Percentiles rank a stretch among this genome's conserved stretches.
Evolutionary conservation across 2,888 invertebrate species (phyloP).

Genomic region (Agonopterix arenella): DNA sequence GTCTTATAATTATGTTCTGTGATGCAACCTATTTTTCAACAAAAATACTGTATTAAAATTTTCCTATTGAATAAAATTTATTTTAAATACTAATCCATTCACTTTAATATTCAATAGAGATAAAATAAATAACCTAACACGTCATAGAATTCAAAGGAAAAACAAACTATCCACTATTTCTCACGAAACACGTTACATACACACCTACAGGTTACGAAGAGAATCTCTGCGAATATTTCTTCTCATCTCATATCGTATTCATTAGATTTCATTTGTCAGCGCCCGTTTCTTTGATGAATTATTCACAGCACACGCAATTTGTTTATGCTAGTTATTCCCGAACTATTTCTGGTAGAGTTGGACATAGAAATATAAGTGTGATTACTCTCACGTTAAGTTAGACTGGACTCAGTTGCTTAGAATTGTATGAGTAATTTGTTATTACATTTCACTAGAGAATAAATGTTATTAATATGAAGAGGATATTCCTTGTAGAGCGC

Average conservation of each 20-base stretch:
- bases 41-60: no score
- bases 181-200: constrained; percentile 7
- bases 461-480: no score
- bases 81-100: no score
- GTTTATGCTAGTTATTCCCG: constrained; percentile 51
- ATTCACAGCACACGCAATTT: constrained; percentile 62
- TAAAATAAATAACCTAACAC: no score
- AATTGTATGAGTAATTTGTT: no score
- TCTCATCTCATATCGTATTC: constrained; percentile 65
- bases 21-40: no score
- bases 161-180: constrained; percentile 11
- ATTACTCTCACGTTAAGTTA: constrained; percentile 30
- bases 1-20: no score
- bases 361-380: constrained; percentile 34
- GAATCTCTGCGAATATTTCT: constrained; percentile 40
- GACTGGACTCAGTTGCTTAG: constrained; percentile 5
- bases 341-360: constrained; percentile 38
- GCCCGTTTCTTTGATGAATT: constrained; percentile 65
- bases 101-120: no score
- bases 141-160: background rate
- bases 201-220: constrained; percentile 5
- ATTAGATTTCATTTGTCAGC: constrained; percentile 72
- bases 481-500: no score
- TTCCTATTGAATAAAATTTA: no score
- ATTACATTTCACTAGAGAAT: no score